Evolutionary conservation across 1,140 invertebrate species (phyloP).

Genomic region (Sitophilus oryzae): DNA sequence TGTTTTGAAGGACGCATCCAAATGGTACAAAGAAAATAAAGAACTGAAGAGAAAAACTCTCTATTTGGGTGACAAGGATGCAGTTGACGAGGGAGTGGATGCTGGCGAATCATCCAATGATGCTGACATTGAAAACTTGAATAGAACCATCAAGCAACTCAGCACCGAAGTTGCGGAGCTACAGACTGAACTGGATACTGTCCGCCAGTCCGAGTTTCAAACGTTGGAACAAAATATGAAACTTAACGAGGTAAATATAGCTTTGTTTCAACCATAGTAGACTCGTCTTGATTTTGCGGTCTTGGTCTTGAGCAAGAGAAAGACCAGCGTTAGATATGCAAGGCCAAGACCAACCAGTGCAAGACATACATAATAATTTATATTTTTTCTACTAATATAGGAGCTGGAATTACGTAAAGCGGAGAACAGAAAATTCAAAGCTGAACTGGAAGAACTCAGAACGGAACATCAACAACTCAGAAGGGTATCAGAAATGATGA

Average conservation of each 20-base stretch:
- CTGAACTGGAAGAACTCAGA: conserved; percentile 50
- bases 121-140: conserved; percentile 59
- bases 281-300: too few relatives aligned
- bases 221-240: conserved; percentile 57
- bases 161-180: conserved; percentile 58
- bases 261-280: too few relatives aligned
- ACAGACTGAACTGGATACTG: conserved; percentile 60
- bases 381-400: too few relatives aligned
- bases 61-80: conserved; percentile 46
- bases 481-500: conserved; percentile 57
- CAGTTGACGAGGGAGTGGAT: conserved; percentile 43
- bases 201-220: conserved; percentile 62
- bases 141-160: conserved; percentile 59
- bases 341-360: too few relatives aligned
- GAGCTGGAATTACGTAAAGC: conserved; percentile 54
- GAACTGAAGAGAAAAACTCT: conserved; percentile 60
- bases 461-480: conserved; percentile 55
- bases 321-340: too few relatives aligned
- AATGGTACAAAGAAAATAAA: conserved; percentile 72
- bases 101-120: conserved; percentile 54
- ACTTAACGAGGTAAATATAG: conserved; percentile 47
- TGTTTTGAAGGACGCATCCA: conserved; percentile 51
- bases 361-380: too few relatives aligned
- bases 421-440: conserved; percentile 45
- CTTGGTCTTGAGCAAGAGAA: too few relatives aligned